Base-by-base conservation (phyloP, 2,888 invertebrate genomes). In the Electrophaes corylata region DNA sequence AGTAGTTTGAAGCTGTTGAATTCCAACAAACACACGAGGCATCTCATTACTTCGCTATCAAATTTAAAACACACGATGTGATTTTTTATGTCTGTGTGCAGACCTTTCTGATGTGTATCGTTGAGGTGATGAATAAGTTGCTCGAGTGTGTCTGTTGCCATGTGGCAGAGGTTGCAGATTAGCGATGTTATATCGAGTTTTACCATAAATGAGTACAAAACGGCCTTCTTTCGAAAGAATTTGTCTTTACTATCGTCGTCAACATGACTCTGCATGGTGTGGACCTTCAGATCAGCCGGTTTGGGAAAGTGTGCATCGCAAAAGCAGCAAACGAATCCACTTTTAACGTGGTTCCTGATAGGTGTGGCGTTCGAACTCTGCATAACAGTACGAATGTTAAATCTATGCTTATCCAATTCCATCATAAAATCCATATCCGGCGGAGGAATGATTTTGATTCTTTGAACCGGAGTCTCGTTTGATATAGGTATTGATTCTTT, bases 1-100 rank as follows among this genome's bases (percentile, higher is more conserved):
- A 88, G 71, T 0, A 81, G 54, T 63, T 86, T 85, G 52, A 88
- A 88, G 0, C 73, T 78, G 3, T 64, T 62, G 55, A 78, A 84
- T 14, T 71, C 72, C 0, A 67, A 55, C 0, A 65, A 56, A 53
- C 88, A 88, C 0, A 83, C 71, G 0, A 76, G 78, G 59, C 87
- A 88, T 14, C 68, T 70, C 4, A 86, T 54, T 31, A 75, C 71
- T 0, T 78, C 71, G 0, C 78, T 69, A 8, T 85, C 82, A 29
- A 88, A 86, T 64, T 75, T 83, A 51, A 88, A 88, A 0, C 85
- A 86, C 0, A 88, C 65, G 2, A 84, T 78, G 45, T 76, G 78
- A 23, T 73, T 81, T 39, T 78, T 73, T 4, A 82, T 63, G 43
- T 78, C 76, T 0, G 62, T 70, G 46, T 75, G 67, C 1, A 82